Conservation (phyloP, 2,113 vertebrate genomes). For the Eudyptes chrysolophus region DNA sequence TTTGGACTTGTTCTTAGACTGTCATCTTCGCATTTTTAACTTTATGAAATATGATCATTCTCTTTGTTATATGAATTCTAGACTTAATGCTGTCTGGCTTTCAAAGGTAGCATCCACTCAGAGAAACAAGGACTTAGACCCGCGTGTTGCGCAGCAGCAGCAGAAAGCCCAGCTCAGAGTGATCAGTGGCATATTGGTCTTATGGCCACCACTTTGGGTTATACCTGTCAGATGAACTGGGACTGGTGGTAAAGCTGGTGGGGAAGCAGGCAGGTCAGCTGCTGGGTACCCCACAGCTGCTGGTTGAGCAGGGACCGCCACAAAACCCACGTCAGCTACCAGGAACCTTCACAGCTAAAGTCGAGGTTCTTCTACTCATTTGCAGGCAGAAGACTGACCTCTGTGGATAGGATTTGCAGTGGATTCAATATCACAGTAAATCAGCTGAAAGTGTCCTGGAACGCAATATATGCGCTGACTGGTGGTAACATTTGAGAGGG, state of each 20-base stretch:
- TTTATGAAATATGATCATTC: background rate
- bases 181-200: no score
- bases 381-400: background rate
- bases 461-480: background rate
- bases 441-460: background rate
- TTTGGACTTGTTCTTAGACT: background rate
- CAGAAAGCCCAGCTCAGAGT: background rate
- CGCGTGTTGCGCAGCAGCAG: background rate
- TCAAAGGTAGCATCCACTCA: background rate
- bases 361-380: background rate
- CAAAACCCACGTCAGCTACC: background rate
- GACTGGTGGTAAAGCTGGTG: background rate
- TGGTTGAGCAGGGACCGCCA: rapidly evolving
- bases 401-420: background rate
- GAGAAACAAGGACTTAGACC: background rate
- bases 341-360: background rate
- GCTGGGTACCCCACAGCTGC: background rate
- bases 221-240: background rate
- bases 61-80: background rate
- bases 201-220: background rate
- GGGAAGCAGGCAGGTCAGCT: background rate
- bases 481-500: background rate
- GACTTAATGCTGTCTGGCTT: background rate
- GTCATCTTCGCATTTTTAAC: background rate
- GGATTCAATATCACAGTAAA: background rate